Conservation (phyloP, 2,113 vertebrate genomes). For the Noctilio leporinus region DNA sequence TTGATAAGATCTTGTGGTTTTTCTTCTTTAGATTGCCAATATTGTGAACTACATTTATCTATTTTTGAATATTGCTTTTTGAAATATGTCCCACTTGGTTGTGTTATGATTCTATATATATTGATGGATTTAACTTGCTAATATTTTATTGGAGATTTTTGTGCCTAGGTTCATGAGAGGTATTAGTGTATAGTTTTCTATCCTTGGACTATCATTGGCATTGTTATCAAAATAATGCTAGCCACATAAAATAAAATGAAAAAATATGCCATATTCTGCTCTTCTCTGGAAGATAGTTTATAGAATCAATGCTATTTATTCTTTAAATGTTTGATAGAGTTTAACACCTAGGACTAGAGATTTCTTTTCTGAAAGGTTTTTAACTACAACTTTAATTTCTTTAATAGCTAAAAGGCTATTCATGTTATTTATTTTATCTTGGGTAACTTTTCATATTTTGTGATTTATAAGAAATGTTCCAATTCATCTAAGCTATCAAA, state of each 20-base stretch:
- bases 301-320: constrained; percentile 10
- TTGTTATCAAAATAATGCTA: background rate
- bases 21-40: background rate
- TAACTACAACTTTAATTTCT: background rate
- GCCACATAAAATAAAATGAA: background rate
- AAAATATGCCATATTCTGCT: background rate
- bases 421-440: constrained; percentile 25
- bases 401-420: background rate
- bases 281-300: constrained; percentile 1
- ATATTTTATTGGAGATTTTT: background rate
- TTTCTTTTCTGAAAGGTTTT: background rate
- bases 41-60: background rate
- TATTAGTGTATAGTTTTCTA: background rate
- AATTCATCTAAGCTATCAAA: constrained; percentile 9
- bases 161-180: background rate
- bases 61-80: background rate
- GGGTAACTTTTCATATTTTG: background rate
- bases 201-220: background rate
- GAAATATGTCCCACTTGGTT: background rate
- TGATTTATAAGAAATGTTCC: background rate
- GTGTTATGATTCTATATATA: background rate
- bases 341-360: background rate
- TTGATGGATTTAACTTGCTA: too few species aligned
- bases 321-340: constrained; percentile 23
- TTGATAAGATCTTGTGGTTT: background rate